phyloP scores from a whole-genome alignment of 2,797 vertebrate species.

The Chlorospingus flavigularis region DNA sequence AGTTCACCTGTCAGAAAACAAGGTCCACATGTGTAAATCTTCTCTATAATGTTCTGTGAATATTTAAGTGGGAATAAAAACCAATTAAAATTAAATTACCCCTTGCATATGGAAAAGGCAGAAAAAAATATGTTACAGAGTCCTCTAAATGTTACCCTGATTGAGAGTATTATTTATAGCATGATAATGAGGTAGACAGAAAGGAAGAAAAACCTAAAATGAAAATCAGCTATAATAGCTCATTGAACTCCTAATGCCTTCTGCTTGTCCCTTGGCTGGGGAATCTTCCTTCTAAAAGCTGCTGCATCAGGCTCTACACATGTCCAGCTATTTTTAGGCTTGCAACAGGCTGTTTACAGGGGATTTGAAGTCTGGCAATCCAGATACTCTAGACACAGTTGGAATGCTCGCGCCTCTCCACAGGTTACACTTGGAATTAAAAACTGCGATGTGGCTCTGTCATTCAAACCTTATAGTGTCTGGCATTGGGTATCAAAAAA shows the following conservation, averaged over 20 bases:
- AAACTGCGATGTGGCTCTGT: conserved; percentile 57
- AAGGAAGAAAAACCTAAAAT: not conserved
- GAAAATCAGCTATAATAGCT: not conserved
- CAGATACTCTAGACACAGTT: conserved; percentile 67
- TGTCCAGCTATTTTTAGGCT: conserved; percentile 65
- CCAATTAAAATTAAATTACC: not conserved
- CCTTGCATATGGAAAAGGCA: not conserved
- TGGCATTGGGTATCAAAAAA: conserved; percentile 41
- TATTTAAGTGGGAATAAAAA: not conserved
- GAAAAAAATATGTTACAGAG: not conserved
- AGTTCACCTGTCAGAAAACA: not conserved
- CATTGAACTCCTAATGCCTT: not conserved
- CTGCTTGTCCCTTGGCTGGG: not conserved
- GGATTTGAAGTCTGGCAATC: conserved; percentile 65
- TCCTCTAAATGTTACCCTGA: not conserved
- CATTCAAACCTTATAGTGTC: conserved; percentile 51
- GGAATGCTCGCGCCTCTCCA: conserved; percentile 27
- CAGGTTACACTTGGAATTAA: conserved; percentile 65
- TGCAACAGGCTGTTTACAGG: conserved; percentile 60
- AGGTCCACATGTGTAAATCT: not conserved
- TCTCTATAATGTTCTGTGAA: not conserved
- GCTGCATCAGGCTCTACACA: conserved; percentile 58
- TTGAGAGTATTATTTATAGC: not conserved
- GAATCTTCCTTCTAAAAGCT: conserved; percentile 47
- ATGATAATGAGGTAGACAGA: not conserved